These are phyloP conservation scores for Oncorhynchus mykiss DNA, from an alignment of 2,113 vertebrate genomes.

Conservation along the genomic window DNA sequence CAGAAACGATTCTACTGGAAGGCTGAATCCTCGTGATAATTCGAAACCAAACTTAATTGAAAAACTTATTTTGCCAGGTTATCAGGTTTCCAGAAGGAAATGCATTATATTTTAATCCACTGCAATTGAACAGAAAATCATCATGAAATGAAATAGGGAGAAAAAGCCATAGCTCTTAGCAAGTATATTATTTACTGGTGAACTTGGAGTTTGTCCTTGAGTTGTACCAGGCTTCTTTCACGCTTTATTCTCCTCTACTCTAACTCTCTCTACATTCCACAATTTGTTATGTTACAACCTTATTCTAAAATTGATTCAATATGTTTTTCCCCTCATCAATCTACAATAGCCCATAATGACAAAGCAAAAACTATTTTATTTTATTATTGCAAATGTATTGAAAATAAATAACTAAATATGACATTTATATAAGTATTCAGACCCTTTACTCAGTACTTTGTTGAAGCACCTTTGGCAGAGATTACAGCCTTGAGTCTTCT, in stretches of 20 bases:
- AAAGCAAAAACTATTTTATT: too few species aligned
- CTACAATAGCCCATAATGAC: too few species aligned
- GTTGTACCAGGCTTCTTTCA: conserved; percentile 4
- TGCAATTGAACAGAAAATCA: conserved; percentile 31
- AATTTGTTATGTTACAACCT: too few species aligned
- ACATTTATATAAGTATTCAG: too few species aligned
- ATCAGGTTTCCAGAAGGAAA: conserved; percentile 42
- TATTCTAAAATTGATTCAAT: too few species aligned
- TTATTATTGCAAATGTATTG: too few species aligned
- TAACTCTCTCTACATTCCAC: too few species aligned
- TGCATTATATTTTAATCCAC: conserved; percentile 21
- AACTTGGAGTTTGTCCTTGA: conserved; percentile 29
- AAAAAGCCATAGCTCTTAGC: conserved; percentile 33
- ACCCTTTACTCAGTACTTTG: too few species aligned
- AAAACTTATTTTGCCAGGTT: conserved; percentile 56
- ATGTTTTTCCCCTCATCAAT: too few species aligned
- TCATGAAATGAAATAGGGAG: conserved; percentile 34
- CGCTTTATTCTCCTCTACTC: background rate
- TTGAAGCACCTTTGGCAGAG: too few species aligned
- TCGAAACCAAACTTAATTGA: conserved; percentile 45
- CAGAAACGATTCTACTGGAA: conserved; percentile 12
- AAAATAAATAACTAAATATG: too few species aligned
- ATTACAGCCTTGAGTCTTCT: too few species aligned
- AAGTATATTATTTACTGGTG: conserved; percentile 1
- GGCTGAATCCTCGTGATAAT: conserved; percentile 14